phyloP scores from a whole-genome alignment of 2,113 vertebrate genomes.

The Empidonax traillii region DNA sequence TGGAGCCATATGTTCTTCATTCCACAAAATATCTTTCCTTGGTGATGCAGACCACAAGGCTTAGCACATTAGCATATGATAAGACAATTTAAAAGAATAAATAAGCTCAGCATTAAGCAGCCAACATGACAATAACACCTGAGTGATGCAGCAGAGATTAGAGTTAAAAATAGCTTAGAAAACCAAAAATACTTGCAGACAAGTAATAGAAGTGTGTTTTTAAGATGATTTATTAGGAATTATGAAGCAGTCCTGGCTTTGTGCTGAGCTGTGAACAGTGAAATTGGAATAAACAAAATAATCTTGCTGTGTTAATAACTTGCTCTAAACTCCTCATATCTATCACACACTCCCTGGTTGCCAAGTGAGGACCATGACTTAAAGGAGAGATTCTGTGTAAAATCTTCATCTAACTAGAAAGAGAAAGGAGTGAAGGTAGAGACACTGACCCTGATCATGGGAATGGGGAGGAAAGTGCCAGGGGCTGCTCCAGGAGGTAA shows the following conservation, averaged over 20 bases:
- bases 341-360: neutral
- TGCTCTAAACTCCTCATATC: neutral
- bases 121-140: neutral
- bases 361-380: neutral
- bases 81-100: conserved; percentile 38
- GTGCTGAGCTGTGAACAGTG: conserved; percentile 4
- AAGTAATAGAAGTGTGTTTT: neutral
- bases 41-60: neutral
- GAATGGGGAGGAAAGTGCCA: neutral
- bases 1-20: conserved; percentile 42
- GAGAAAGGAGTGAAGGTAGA: neutral
- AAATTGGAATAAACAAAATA: conserved; percentile 31
- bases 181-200: neutral
- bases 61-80: neutral
- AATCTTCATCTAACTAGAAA: neutral
- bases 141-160: neutral
- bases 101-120: neutral
- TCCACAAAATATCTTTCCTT: conserved; percentile 4
- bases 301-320: neutral
- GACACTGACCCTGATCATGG: too few relatives aligned
- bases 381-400: neutral
- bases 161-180: neutral
- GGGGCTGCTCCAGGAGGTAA: neutral
- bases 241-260: neutral
- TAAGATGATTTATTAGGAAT: neutral